Conservation (phyloP, 2,113 vertebrate genomes). For the Myotis davidii region DNA sequence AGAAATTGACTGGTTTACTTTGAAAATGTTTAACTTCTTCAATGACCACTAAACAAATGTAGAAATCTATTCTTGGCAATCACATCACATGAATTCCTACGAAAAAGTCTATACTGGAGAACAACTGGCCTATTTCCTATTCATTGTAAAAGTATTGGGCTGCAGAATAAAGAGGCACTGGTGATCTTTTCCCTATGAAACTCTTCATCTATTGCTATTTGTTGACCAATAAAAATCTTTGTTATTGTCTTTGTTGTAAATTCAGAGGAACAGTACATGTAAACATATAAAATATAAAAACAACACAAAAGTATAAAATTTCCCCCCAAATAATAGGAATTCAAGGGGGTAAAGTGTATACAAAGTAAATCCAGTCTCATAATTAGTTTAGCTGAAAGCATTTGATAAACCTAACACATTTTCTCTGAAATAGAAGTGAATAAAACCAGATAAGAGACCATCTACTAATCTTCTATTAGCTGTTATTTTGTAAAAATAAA, state of each 20-base stretch:
- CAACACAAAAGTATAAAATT: background rate
- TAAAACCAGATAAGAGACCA: background rate
- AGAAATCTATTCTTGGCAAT: conserved; percentile 68
- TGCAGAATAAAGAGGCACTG: conserved; percentile 30
- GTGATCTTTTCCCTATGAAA: conserved; percentile 13
- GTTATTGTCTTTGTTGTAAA: conserved; percentile 31
- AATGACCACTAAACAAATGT: conserved; percentile 39
- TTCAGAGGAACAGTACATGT: background rate
- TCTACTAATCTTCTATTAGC: background rate
- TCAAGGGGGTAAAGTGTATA: background rate
- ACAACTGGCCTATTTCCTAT: conserved; percentile 49
- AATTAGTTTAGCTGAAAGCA: background rate
- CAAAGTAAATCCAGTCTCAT: background rate
- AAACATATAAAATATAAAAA: conserved; percentile 23
- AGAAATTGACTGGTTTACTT: conserved; percentile 52
- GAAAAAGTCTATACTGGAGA: conserved; percentile 23
- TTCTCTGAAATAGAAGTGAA: conserved; percentile 16
- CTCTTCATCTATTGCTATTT: conserved; percentile 28
- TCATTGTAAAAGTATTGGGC: conserved; percentile 53
- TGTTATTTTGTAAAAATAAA: background rate
- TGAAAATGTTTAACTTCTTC: conserved; percentile 61
- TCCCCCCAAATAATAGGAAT: background rate
- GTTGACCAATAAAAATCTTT: background rate
- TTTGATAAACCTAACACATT: conserved; percentile 14
- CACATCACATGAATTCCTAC: conserved; percentile 50